These are phyloP conservation scores for Tipula helvola DNA, from an alignment of 2,888 invertebrate genomes.

Conservation along the genomic window DNA sequence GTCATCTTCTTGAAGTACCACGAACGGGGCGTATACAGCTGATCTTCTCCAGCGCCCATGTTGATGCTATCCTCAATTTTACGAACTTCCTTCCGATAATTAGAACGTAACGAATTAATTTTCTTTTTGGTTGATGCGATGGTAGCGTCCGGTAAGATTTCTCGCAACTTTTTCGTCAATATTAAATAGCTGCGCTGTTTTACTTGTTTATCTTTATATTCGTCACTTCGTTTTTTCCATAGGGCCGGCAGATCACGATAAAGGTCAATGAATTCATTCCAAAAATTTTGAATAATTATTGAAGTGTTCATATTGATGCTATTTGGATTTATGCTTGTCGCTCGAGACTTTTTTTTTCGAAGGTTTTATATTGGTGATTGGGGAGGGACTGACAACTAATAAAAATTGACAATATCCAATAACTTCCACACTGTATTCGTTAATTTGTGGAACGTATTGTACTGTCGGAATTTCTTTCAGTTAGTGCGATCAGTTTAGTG, in stretches of 20 bases:
- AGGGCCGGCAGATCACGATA: neutral
- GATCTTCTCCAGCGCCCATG: neutral
- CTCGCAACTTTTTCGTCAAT: neutral
- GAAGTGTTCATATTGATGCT: neutral
- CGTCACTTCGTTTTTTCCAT: neutral
- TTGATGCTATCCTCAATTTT: neutral
- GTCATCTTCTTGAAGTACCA: neutral
- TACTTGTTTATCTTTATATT: neutral
- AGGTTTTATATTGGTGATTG: neutral
- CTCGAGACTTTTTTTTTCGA: neutral
- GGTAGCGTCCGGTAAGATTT: neutral
- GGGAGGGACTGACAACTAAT: neutral
- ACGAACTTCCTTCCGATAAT: neutral
- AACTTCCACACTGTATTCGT: neutral
- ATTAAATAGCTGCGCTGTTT: neutral
- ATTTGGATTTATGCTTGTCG: neutral
- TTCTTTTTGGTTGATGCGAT: neutral
- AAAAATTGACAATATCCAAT: neutral
- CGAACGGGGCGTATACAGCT: neutral
- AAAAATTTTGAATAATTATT: neutral
- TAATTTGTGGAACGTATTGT: neutral
- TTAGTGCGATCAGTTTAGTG: neutral
- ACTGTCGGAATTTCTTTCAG: neutral
- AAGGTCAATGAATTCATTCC: neutral
- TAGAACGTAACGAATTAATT: neutral